phyloP scores from a whole-genome alignment of 2,113 vertebrate genomes.

The Podiceps cristatus region DNA sequence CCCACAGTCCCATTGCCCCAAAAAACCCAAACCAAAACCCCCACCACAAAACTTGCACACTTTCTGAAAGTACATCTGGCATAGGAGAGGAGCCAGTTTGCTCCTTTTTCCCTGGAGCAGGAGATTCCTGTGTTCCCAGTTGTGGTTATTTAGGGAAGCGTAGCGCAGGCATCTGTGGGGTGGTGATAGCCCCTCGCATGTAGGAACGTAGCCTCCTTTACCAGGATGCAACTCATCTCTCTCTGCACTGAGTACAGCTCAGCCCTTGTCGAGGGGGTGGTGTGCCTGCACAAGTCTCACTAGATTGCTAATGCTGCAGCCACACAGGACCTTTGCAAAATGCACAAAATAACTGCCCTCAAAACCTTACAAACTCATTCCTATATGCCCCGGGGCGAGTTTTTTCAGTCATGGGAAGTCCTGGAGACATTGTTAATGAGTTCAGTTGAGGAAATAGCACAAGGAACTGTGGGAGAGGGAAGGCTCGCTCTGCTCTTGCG shows the following conservation, averaged over 20 bases:
- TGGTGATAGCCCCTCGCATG: not conserved
- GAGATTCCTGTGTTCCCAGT: not conserved
- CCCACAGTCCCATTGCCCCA: no score
- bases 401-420: not conserved
- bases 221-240: not conserved
- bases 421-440: conserved; percentile 13
- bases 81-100: not conserved
- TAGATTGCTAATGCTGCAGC: not conserved
- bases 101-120: not conserved
- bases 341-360: conserved; percentile 42
- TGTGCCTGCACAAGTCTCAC: accelerated
- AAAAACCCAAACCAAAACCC: not conserved
- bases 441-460: conserved; percentile 23
- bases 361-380: conserved; percentile 28
- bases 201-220: accelerated
- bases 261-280: not conserved
- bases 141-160: not conserved
- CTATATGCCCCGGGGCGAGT: not conserved
- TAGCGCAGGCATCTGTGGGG: not conserved
- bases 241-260: not conserved
- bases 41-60: accelerated
- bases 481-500: accelerated
- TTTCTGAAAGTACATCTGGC: not conserved
- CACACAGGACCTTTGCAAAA: not conserved
- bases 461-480: not conserved